Percentiles rank a stretch among this genome's conserved stretches.
Evolutionary conservation across 1,140 invertebrate genomes (phyloP).

Genomic region (Nylanderia fulva): DNA sequence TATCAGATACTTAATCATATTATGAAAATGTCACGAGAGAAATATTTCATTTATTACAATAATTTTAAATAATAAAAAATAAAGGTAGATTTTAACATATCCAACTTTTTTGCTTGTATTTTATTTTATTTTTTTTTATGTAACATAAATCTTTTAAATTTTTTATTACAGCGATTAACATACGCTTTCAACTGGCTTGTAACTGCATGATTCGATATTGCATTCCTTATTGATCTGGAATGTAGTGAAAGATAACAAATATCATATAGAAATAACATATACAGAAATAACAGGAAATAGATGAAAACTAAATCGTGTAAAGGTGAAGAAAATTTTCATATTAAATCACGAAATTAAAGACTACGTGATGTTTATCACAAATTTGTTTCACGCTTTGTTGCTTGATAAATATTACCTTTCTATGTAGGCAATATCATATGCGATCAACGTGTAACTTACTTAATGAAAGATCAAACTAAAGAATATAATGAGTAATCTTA

Average conservation of each 20-base stretch:
- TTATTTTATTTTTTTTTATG: neutral
- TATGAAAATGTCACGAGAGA: neutral
- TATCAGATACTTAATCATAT: conserved; percentile 10
- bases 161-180: conserved; percentile 43
- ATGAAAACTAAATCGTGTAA: neutral
- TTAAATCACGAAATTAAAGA: conserved; percentile 22
- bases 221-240: conserved; percentile 17
- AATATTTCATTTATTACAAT: neutral
- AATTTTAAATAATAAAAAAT: neutral
- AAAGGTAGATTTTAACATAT: conserved; percentile 8
- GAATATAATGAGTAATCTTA: conserved; percentile 62
- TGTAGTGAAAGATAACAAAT: conserved; percentile 19
- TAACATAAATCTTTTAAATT: neutral
- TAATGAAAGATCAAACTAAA: conserved; percentile 57
- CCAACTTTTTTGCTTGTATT: neutral
- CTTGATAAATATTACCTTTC: conserved; percentile 61
- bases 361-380: conserved; percentile 12
- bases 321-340: conserved; percentile 22
- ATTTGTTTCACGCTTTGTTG: conserved; percentile 55
- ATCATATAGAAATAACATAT: neutral
- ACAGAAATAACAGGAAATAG: neutral
- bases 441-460: conserved; percentile 60
- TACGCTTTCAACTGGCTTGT: conserved; percentile 12
- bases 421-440: conserved; percentile 60
- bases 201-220: conserved; percentile 28